Base-by-base conservation (phyloP, 1,140 invertebrate genomes). In the Drosophila quadrilineata region DNA sequence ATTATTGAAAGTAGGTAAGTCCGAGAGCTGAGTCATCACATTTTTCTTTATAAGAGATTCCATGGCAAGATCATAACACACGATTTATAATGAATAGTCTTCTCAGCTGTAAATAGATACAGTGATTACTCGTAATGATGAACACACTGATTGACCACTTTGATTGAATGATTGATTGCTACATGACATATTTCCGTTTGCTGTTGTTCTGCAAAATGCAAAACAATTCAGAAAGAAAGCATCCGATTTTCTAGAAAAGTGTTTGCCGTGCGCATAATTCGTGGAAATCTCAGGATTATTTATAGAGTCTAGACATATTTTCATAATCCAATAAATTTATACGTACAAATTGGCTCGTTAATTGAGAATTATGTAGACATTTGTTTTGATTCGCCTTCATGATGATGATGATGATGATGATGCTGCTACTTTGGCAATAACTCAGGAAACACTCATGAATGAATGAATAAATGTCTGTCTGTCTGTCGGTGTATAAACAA, bases 1-100 rank as follows among this genome's bases (percentile, higher is more conserved):
- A 63, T 59, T 60, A 76, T 76, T 76, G 68, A 82, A 82, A 84
- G 77, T 82, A 76, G 77, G 77, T 84, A 82, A 73, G 75, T 57
- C 40, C 31, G 26, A 43, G 14, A 53, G 24, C 52, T 63, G 65
- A 68, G 65, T 68, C 65, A 68, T 68, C 65, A 68, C 8, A 41
- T 48, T 68, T 60, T 12, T 56, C 26, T 21, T 16, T 43, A 45
- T 45, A 19, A n/a, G 17, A 45, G 38, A 49, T 38, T 46, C 29
- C 12, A 38, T 41, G 31, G 28, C 57, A 40, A 24, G 56, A 49
- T 38, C 57, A 60, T 8, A 60, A 50, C n/a, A n/a, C n/a, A n/a
- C n/a, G n/a, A n/a, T n/a, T 59, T 10, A 40, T 29, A 17, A 19
- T 40, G 6, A n/a, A n/a, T n/a, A n/a, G n/a, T n/a, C n/a, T n/a